Evolutionary conservation across 1,140 invertebrate species (phyloP).

Genomic region (Trachelipus rathkii): DNA sequence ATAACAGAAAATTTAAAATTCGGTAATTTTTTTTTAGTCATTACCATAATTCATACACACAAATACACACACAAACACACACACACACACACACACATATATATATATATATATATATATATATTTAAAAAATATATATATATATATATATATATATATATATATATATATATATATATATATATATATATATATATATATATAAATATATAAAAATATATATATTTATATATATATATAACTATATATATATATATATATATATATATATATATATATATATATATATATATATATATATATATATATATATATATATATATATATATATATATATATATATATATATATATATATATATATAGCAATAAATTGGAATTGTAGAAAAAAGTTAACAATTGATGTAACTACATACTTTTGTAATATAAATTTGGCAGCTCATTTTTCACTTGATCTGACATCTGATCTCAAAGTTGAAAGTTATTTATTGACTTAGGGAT

Average conservation of each 20-base stretch:
- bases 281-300: conserved; percentile 19
- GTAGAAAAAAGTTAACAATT: too few species aligned
- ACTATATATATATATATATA: conserved; percentile 19
- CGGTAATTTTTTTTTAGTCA: too few species aligned
- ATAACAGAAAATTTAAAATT: too few species aligned
- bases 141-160: neutral
- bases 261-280: conserved; percentile 22
- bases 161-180: conserved; percentile 4
- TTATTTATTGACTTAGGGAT: too few species aligned
- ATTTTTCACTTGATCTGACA: too few species aligned
- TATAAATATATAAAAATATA: neutral
- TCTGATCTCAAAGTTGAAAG: too few species aligned
- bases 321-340: neutral
- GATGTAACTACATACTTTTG: too few species aligned
- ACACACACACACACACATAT: too few species aligned
- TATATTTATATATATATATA: conserved; percentile 20
- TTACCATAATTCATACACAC: too few species aligned
- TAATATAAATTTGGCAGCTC: too few species aligned
- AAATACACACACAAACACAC: too few species aligned
- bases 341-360: neutral
- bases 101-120: neutral
- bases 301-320: neutral
- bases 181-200: conserved; percentile 4
- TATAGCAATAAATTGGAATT: too few species aligned
- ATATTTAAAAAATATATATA: neutral